Base-by-base conservation (phyloP, 2,797 vertebrate genomes). In the Mormyrus hasselquistii region DNA sequence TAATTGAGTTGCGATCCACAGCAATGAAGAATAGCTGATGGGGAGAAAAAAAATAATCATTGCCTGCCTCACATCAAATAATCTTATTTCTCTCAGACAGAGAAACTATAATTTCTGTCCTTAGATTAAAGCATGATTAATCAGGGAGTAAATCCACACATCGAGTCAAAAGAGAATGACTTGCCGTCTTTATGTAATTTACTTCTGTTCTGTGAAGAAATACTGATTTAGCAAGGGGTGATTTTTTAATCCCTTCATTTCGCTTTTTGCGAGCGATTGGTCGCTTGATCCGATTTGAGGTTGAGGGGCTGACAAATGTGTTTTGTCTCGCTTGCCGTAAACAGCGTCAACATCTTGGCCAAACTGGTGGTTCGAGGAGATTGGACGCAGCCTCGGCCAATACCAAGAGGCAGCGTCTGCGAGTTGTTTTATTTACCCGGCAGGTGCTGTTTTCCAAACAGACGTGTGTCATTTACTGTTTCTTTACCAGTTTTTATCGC, bases 1-100 rank as follows among this genome's bases (percentile, higher is more conserved):
- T 98, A 98, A 98, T 98, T 98, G 96, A 98, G 95, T 96, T 95
- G 95, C 96, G 96, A 96, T 97, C 96, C 95, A 94, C 92, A 91
- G 92, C 93, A 90, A 93, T 95, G 94, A 96, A 96, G 95, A 95
- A 96, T 95, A 93, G 95, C 93, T 92, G 91, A 89, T 93, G 91
- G 89, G 93, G 92, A 92, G 85, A 76, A 89, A 92, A 93, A 91
- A 95, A 95, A 96, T 95, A 96, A 96, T 96, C 95, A 94, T 57
- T 41, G 93, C 89, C 92, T 93, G 93, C 87, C 93, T 93, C 88
- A 91, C 93, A 92, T 94, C 92, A 94, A 96, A 95, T 94, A 93
- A 94, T 91, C 92, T 94, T 94, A 95, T 95, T 95, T 95, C 93
- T 93, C 92, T 76, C 90, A 92, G 94, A 95, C 94, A 91, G 91